Conservation (phyloP, 1,140 invertebrate genomes). For the Drosophila littoralis region DNA sequence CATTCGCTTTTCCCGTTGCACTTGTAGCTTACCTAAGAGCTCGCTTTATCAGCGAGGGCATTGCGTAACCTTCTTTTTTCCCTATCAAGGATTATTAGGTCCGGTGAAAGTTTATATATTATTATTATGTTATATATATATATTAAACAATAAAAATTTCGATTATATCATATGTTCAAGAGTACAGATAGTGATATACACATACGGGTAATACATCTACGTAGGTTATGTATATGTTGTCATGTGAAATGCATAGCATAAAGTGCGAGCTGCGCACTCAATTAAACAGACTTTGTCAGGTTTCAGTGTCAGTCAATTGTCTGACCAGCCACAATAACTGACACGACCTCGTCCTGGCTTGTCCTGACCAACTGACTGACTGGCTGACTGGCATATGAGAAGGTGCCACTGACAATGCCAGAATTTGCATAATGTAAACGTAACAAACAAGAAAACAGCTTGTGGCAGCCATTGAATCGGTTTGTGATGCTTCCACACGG, state of each 20-base stretch:
- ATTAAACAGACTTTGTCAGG: conserved; percentile 40
- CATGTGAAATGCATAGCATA: conserved; percentile 35
- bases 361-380: conserved; percentile 5
- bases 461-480: conserved; percentile 25
- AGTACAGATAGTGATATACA: neutral
- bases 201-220: neutral
- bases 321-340: conserved; percentile 14
- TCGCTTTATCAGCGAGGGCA: too few species aligned
- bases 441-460: conserved; percentile 15
- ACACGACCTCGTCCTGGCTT: conserved; percentile 29
- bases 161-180: too few species aligned
- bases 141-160: too few species aligned
- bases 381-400: conserved; percentile 26
- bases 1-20: too few species aligned
- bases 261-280: conserved; percentile 25
- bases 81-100: too few species aligned
- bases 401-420: conserved; percentile 32
- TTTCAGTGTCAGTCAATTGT: conserved; percentile 18
- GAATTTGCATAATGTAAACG: conserved; percentile 31
- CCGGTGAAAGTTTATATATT: too few species aligned
- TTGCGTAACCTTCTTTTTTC: too few species aligned
- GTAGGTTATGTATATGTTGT: neutral
- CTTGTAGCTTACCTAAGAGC: too few species aligned
- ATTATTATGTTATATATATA: too few species aligned
- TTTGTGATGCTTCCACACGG: conserved; percentile 19